These are phyloP conservation scores for Parauchenoglanis punctatus DNA, from an alignment of 2,797 vertebrate genomes.

Conservation along the genomic window DNA sequence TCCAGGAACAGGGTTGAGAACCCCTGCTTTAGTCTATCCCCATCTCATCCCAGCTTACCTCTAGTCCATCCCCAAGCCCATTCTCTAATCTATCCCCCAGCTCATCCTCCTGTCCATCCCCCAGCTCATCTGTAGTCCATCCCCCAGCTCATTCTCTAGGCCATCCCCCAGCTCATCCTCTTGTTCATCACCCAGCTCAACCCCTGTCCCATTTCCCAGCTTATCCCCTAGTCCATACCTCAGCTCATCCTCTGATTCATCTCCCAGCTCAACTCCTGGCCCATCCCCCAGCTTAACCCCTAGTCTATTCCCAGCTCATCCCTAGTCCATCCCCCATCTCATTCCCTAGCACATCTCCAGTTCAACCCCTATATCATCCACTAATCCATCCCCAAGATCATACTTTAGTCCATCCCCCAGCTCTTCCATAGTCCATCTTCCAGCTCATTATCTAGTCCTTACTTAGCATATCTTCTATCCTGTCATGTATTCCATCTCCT, in stretches of 20 bases:
- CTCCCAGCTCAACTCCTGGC: neutral
- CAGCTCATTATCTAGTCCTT: neutral
- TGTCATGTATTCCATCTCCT: neutral
- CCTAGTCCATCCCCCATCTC: neutral
- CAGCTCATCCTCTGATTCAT: neutral
- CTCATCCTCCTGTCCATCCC: too few relatives aligned
- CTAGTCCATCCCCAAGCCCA: neutral
- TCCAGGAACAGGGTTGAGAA: too few relatives aligned
- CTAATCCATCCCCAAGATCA: neutral
- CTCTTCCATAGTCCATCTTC: neutral
- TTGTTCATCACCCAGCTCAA: neutral
- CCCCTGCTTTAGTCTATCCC: neutral
- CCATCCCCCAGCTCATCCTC: neutral
- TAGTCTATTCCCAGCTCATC: neutral
- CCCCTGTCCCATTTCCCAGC: too few relatives aligned
- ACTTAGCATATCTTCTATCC: neutral
- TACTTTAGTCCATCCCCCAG: too few relatives aligned
- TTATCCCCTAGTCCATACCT: neutral
- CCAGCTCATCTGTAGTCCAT: neutral
- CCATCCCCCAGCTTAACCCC: neutral
- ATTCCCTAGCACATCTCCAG: too few relatives aligned
- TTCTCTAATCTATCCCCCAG: too few relatives aligned
- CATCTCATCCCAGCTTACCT: neutral
- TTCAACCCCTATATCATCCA: neutral
- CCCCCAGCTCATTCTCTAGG: neutral